Percentiles rank a stretch among this genome's conserved stretches.
Evolutionary conservation across 2,888 invertebrate genomes (phyloP).

Genomic region (Cephus sareptanus): DNA sequence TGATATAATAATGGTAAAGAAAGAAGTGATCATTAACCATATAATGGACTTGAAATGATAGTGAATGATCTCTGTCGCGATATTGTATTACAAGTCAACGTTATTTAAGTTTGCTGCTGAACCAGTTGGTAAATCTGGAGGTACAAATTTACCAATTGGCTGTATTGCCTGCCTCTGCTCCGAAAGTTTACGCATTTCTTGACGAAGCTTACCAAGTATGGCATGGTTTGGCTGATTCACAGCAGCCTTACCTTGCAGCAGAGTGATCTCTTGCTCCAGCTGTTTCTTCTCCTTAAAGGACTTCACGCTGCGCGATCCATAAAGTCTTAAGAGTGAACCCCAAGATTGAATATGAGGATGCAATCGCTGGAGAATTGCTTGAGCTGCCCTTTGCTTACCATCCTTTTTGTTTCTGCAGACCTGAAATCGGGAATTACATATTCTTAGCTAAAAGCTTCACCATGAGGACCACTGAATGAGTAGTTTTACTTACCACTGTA

Average conservation of each 20-base stretch:
- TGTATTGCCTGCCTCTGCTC: constrained; percentile 70
- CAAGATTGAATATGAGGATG: constrained; percentile 96
- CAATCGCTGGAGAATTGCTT: constrained; percentile 88
- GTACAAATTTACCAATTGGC: constrained; percentile 73
- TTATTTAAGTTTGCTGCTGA: constrained; percentile 84
- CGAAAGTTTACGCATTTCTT: constrained; percentile 83
- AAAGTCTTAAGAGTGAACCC: constrained; percentile 93
- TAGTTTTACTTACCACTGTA: constrained; percentile 71
- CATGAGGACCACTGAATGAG: neutral
- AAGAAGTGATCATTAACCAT: neutral
- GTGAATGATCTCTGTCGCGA: neutral
- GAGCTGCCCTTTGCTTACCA: constrained; percentile 96
- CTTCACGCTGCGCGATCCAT: constrained; percentile 91
- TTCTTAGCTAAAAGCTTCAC: neutral
- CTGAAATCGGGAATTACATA: constrained; percentile 31
- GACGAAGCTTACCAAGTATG: constrained; percentile 84
- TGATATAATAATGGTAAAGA: neutral
- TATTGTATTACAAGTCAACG: constrained; percentile 73
- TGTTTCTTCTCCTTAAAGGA: constrained; percentile 92
- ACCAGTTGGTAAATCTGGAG: constrained; percentile 75
- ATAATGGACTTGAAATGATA: too few relatives aligned
- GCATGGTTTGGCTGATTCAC: constrained; percentile 93
- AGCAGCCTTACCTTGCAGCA: constrained; percentile 88
- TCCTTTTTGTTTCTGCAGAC: constrained; percentile 96
- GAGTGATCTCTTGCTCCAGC: constrained; percentile 92